A percentile compares a stretch with the other conserved stretches of the same genome.
These are phyloP conservation scores for Choristoneura rosaceana DNA, from an alignment of 2,888 invertebrate species.

Conservation along the genomic window DNA sequence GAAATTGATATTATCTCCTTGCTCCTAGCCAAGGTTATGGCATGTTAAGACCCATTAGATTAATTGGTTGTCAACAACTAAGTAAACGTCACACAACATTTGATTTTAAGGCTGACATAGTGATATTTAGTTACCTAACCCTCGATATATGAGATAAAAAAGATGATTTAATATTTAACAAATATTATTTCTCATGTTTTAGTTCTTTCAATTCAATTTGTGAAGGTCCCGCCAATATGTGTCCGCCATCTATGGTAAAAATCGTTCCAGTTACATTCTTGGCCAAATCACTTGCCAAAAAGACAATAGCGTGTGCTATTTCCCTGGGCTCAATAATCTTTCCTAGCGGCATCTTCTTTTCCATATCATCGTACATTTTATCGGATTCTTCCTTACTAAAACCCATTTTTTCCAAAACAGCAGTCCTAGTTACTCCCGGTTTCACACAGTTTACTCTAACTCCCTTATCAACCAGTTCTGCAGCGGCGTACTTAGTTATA, in stretches of 20 bases:
- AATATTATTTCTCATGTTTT: neutral
- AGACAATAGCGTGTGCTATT: conserved; percentile 12
- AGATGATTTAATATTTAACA: too few relatives aligned
- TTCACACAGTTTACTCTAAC: conserved; percentile 17
- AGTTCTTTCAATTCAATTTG: neutral
- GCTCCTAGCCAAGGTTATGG: too few relatives aligned
- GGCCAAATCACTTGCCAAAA: conserved; percentile 18
- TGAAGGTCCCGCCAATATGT: conserved; percentile 1
- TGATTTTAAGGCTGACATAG: too few relatives aligned
- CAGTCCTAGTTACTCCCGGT: conserved; percentile 4
- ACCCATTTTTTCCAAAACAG: neutral
- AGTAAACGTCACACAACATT: too few relatives aligned
- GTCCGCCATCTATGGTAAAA: conserved; percentile 8
- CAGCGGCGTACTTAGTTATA: conserved; percentile 12
- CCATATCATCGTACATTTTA: neutral
- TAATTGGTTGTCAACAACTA: too few relatives aligned
- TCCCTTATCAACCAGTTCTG: neutral
- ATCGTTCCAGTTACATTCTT: conserved; percentile 11
- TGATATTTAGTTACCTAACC: too few relatives aligned
- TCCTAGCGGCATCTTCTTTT: conserved; percentile 5
- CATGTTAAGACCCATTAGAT: too few relatives aligned
- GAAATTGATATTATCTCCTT: too few relatives aligned
- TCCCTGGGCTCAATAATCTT: conserved; percentile 7
- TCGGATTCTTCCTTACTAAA: conserved; percentile 9
- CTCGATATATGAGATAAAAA: too few relatives aligned